Conservation (phyloP, 2,113 vertebrate species). For the Lampris incognitus region DNA sequence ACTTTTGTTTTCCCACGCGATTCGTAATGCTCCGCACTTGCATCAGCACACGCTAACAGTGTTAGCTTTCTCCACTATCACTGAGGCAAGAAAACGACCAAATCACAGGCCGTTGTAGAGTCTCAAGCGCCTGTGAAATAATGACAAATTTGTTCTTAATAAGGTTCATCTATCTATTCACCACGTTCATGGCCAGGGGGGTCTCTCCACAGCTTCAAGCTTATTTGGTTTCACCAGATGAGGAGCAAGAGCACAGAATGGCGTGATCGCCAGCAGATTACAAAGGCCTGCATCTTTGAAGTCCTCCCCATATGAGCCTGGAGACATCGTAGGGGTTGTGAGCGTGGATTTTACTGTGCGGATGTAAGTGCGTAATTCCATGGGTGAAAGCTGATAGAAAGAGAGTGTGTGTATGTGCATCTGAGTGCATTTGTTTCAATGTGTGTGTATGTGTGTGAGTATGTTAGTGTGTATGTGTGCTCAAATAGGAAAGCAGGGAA, state of each 20-base stretch:
- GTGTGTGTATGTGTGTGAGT: slow-evolving; percentile 3
- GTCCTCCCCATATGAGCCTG: slow-evolving; percentile 44
- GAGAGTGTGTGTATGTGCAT: slow-evolving; percentile 21
- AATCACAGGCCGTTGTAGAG: slow-evolving; percentile 59
- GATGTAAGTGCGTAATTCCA: slow-evolving; percentile 1
- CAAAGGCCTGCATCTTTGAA: slow-evolving; percentile 65
- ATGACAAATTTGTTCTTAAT: slow-evolving; percentile 71
- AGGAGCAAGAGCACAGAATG: slow-evolving; percentile 46
- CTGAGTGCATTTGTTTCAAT: not conserved
- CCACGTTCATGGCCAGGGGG: slow-evolving; percentile 59
- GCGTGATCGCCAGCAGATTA: slow-evolving; percentile 58
- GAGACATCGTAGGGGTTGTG: slow-evolving; percentile 24
- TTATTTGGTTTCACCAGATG: slow-evolving; percentile 68
- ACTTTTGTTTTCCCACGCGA: slow-evolving; percentile 14
- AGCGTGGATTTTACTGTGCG: slow-evolving; percentile 22
- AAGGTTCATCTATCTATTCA: slow-evolving; percentile 67
- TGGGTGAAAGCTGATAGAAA: slow-evolving; percentile 1
- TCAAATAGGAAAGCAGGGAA: slow-evolving; percentile 19
- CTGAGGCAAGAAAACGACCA: slow-evolving; percentile 32
- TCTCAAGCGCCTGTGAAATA: slow-evolving; percentile 65
- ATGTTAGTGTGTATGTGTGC: slow-evolving; percentile 22
- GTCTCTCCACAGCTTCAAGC: slow-evolving; percentile 67
- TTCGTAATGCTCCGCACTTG: slow-evolving; percentile 33
- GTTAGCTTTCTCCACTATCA: slow-evolving; percentile 30
- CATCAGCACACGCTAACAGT: slow-evolving; percentile 5